Base-by-base conservation (phyloP, 2,797 vertebrate species). In the Tenualosa ilisha region DNA sequence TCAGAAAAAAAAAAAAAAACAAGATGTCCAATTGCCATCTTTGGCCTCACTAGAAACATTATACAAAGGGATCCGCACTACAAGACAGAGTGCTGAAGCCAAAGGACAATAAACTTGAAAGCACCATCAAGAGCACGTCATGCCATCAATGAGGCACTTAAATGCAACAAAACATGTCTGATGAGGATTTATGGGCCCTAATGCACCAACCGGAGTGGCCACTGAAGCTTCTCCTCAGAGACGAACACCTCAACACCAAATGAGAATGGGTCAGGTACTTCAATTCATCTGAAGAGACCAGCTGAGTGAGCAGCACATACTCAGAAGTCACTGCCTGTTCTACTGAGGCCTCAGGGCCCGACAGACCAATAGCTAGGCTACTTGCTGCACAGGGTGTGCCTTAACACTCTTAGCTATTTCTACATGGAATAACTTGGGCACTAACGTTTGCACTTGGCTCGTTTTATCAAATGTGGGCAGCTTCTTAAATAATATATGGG, bases 401-500 rank as follows among this genome's bases (percentile, higher is more conserved):
- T 61, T 9, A n/a, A 37, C 31, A 37, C 26, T 37, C 31, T 12
- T 3, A 3, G 65, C 31, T 68, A 72, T 6, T 6, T 20, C 40
- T 43, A 20, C 17, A 20, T 22, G 72, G 40, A 79, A 79, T 46
- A 79, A 22, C 37, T 22, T 31, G 17, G 15, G 15, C 68, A 79
- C 37, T 79, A 79, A 79, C 37, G 17, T 79, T 43, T 75, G 15
- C 68, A 75, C 37, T 75, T 46, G 6, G 37, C 37, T 46, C 37
- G 37, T 79, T 46, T 79, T 17, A 43, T 46, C 37, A 79, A 46
- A 40, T 17, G 53, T 53, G 40, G 65, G 54, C 50, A 79, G 40
- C 20, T 46, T 2, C 72, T 46, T 79, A n/a, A 79, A 79, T 79
- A 79, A 79, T 43, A 79, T 79, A 79, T 79, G 72, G 20, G 37